Evolutionary conservation across 37 sponge, comb jelly and placozoan species (phyloP).

Genomic region (Corticium candelabrum): DNA sequence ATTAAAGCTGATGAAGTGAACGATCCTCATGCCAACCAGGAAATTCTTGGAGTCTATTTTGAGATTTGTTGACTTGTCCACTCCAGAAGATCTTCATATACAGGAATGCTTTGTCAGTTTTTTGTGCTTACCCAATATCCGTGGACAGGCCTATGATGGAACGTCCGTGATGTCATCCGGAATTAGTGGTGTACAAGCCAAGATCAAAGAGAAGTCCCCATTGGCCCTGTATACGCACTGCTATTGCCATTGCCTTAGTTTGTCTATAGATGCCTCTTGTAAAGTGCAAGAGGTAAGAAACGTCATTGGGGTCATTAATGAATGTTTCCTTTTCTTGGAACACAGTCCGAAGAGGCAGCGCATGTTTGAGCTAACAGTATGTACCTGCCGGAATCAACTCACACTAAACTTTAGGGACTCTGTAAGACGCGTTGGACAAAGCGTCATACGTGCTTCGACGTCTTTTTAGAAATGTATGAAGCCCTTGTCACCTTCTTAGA

Average conservation of each 20-base stretch:
- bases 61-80: conserved; percentile 39
- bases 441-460: conserved; percentile 42
- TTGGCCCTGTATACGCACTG: conserved; percentile 10
- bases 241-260: conserved; percentile 33
- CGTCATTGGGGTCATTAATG: conserved; percentile 31
- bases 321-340: conserved; percentile 15
- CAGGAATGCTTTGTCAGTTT: conserved; percentile 32
- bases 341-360: conserved; percentile 39
- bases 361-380: conserved; percentile 17
- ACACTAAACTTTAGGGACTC: conserved; percentile 30
- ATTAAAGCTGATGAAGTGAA: conserved; percentile 40
- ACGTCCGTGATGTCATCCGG: neutral
- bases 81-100: conserved; percentile 38
- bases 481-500: conserved; percentile 21
- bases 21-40: conserved; percentile 30
- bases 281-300: conserved; percentile 28
- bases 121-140: conserved; percentile 11
- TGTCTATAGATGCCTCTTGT: conserved; percentile 32
- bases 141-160: conserved; percentile 1
- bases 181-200: neutral
- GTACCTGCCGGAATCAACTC: conserved; percentile 16
- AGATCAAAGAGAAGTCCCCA: neutral
- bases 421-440: conserved; percentile 49
- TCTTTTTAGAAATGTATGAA: conserved; percentile 28
- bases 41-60: conserved; percentile 28